Conservation (phyloP, 1,140 invertebrate species). For the Drosophila ogumai region DNA sequence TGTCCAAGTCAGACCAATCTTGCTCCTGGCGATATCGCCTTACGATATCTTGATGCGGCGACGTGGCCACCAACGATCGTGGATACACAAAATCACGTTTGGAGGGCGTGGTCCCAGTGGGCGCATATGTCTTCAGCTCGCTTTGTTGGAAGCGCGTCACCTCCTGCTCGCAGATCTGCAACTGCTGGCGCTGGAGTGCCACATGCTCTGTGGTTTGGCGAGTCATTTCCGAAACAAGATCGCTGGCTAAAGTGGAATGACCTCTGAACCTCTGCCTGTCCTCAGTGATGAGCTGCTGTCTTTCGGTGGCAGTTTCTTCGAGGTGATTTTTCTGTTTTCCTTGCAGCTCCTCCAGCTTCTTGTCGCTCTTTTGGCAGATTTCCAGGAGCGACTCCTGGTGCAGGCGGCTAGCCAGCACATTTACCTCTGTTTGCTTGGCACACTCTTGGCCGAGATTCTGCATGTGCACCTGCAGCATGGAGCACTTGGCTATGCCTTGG, state of each 20-base stretch:
- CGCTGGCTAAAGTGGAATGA: constrained; percentile 27
- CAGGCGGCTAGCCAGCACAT: constrained; percentile 25
- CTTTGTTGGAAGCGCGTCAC: constrained; percentile 82
- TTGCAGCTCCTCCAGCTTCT: constrained; percentile 28
- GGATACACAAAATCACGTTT: constrained; percentile 88
- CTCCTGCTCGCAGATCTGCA: constrained; percentile 57
- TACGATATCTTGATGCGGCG: constrained; percentile 89
- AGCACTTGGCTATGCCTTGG: constrained; percentile 58
- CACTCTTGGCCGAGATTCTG: constrained; percentile 51
- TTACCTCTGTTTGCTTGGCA: constrained; percentile 38
- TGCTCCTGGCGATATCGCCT: constrained; percentile 86
- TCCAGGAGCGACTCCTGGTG: constrained; percentile 29
- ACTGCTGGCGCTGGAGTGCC: constrained; percentile 46
- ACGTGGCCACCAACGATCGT: constrained; percentile 87
- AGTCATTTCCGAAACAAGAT: constrained; percentile 37
- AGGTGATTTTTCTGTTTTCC: constrained; percentile 30
- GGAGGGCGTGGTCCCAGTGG: constrained; percentile 87
- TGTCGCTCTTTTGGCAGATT: constrained; percentile 24
- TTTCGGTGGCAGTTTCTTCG: constrained; percentile 4
- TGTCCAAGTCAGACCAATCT: constrained; percentile 82
- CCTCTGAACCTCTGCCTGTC: constrained; percentile 38
- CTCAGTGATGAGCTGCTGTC: constrained; percentile 35
- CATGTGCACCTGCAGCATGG: constrained; percentile 60
- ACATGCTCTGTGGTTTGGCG: constrained; percentile 54
- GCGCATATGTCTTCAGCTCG: constrained; percentile 85